Evolutionary conservation across 1,140 invertebrate genomes (phyloP).

Genomic region (Eumaeus atala): DNA sequence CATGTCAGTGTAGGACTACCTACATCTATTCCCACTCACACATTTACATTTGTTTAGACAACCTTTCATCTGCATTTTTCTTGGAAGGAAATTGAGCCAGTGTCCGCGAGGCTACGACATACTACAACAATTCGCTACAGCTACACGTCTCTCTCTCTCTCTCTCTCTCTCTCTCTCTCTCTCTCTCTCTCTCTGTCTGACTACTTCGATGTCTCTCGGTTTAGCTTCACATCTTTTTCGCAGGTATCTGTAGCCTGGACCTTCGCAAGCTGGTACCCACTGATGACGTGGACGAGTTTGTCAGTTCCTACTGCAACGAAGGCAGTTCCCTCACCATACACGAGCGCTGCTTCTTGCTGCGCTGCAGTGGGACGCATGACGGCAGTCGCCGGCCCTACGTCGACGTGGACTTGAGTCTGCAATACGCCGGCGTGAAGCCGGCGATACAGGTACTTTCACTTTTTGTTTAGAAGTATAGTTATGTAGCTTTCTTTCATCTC

Average conservation of each 20-base stretch:
- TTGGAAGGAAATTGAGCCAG: too few species aligned
- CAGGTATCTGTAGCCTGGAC: slow-evolving; percentile 60
- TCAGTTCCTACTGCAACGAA: slow-evolving; percentile 40
- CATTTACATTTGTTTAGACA: too few species aligned
- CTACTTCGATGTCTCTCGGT: too few species aligned
- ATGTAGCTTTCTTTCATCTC: too few species aligned
- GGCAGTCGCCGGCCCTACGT: slow-evolving; percentile 36
- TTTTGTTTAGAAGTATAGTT: neutral
- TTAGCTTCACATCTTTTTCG: too few species aligned
- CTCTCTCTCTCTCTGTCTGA: slow-evolving; percentile 40
- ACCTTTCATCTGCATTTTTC: too few species aligned
- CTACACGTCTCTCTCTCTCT: too few species aligned
- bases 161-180: neutral
- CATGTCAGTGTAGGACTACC: too few species aligned
- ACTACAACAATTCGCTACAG: too few species aligned
- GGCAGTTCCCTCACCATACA: slow-evolving; percentile 35
- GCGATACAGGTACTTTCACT: neutral
- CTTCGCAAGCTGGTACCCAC: slow-evolving; percentile 57
- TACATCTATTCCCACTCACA: too few species aligned
- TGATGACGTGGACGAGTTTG: slow-evolving; percentile 38
- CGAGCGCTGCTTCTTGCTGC: slow-evolving; percentile 51
- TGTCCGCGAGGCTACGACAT: too few species aligned
- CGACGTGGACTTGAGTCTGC: slow-evolving; percentile 51
- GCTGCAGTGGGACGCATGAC: slow-evolving; percentile 29
- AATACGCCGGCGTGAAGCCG: slow-evolving; percentile 35